phyloP scores from a whole-genome alignment of 2,113 vertebrate genomes.

The Pygathrix nemaeus region DNA sequence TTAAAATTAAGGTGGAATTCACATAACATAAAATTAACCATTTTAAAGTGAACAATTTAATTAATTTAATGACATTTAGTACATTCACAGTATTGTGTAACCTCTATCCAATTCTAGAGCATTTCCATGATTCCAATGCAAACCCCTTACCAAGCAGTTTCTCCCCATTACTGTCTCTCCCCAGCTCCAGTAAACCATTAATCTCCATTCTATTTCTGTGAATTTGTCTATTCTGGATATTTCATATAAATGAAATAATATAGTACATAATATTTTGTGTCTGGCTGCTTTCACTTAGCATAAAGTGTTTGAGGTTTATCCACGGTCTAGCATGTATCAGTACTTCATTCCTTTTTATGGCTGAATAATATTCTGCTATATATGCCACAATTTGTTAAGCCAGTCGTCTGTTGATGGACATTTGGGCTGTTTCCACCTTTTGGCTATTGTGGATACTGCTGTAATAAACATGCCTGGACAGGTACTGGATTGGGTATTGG shows the following conservation, averaged over 20 bases:
- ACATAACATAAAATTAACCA: not conserved
- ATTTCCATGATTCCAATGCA: not conserved
- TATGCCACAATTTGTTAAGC: not conserved
- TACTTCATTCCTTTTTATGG: not conserved
- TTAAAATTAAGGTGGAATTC: not conserved
- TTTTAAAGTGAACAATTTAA: not conserved
- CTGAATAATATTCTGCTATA: not conserved
- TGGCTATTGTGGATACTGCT: not conserved
- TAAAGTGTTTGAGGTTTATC: not conserved
- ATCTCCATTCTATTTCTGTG: not conserved
- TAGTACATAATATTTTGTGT: not conserved
- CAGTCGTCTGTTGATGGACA: not conserved
- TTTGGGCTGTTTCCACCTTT: not conserved
- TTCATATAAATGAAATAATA: not conserved
- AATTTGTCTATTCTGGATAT: not conserved
- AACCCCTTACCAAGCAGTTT: not conserved
- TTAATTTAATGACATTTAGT: not conserved
- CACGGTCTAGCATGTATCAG: not conserved
- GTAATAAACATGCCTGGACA: not conserved
- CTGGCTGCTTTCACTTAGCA: not conserved
- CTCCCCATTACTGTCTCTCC: not conserved
- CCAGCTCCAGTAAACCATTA: not conserved
- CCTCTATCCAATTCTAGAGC: not conserved
- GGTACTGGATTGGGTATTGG: not conserved
- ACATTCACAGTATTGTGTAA: not conserved